These are phyloP conservation scores for Apotomis capreana DNA, from an alignment of 2,888 invertebrate species.

Conservation along the genomic window DNA sequence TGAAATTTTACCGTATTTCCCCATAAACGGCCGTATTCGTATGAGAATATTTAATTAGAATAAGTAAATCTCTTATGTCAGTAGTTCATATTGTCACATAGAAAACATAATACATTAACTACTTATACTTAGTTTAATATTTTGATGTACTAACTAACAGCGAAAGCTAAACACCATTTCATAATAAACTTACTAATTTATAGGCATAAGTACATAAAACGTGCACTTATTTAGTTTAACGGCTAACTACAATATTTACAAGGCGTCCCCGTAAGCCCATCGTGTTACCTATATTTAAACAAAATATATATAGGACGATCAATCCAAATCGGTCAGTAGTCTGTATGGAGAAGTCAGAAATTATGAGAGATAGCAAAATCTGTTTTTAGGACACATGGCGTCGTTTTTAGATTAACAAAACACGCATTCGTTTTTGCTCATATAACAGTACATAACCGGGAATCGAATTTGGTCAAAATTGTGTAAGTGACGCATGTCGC, in stretches of 20 bases:
- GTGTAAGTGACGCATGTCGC: too few relatives aligned
- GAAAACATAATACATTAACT: not conserved
- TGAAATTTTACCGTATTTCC: too few relatives aligned
- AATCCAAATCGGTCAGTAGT: too few relatives aligned
- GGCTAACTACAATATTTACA: conserved; percentile 59
- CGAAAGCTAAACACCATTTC: conserved; percentile 59
- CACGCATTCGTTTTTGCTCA: too few relatives aligned
- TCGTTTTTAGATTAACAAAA: too few relatives aligned
- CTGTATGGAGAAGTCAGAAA: too few relatives aligned
- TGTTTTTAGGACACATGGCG: too few relatives aligned
- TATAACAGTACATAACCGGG: too few relatives aligned
- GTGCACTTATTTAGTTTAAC: conserved; percentile 47
- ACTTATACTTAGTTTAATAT: not conserved
- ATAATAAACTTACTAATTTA: conserved; percentile 47
- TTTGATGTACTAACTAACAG: conserved; percentile 23
- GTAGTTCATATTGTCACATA: conserved; percentile 9
- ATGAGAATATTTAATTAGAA: not conserved
- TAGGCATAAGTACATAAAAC: conserved; percentile 34
- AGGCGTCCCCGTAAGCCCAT: conserved; percentile 42
- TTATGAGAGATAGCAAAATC: too few relatives aligned
- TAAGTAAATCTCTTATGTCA: not conserved
- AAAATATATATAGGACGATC: not conserved
- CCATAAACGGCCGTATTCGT: too few relatives aligned
- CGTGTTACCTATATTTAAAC: not conserved
- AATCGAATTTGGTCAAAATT: too few relatives aligned